These are phyloP conservation scores for Colistium nudipinnis DNA, from an alignment of 2,113 vertebrate species.

Conservation along the genomic window DNA sequence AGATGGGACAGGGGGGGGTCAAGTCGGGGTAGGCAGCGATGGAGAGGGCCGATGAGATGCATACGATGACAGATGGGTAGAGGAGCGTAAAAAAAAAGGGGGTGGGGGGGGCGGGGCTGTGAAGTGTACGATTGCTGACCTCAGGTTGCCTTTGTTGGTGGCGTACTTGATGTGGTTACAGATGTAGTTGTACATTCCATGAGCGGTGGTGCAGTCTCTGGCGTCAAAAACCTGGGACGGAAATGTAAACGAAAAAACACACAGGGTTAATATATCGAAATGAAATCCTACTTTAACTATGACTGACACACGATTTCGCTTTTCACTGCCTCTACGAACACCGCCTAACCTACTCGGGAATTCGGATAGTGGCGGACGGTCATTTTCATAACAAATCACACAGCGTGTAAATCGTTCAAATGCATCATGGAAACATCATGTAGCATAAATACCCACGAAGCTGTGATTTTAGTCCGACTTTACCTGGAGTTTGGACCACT, in stretches of 20 bases:
- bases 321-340: too few species aligned
- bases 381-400: too few species aligned
- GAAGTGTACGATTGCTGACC: conserved; percentile 73
- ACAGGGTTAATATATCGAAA: background rate
- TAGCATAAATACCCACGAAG: background rate
- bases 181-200: conserved; percentile 99
- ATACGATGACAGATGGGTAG: conserved; percentile 42
- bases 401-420: background rate
- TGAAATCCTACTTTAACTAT: too few species aligned
- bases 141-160: conserved; percentile 98
- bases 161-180: conserved; percentile 99
- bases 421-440: background rate
- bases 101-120: too few species aligned
- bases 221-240: conserved; percentile 92
- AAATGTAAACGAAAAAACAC: conserved; percentile 4
- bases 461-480: background rate
- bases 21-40: conserved; percentile 47
- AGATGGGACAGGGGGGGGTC: conserved; percentile 69
- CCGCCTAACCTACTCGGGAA: too few species aligned
- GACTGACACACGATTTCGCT: too few species aligned
- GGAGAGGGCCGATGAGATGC: conserved; percentile 39
- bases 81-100: too few species aligned
- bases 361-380: too few species aligned
- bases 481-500: conserved; percentile 99
- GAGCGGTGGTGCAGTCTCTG: conserved; percentile 95